Evolutionary conservation across 2,113 vertebrate genomes (phyloP), one percentile per base, ranked within the genome.

Genomic region (Perca schrenkii): DNA sequence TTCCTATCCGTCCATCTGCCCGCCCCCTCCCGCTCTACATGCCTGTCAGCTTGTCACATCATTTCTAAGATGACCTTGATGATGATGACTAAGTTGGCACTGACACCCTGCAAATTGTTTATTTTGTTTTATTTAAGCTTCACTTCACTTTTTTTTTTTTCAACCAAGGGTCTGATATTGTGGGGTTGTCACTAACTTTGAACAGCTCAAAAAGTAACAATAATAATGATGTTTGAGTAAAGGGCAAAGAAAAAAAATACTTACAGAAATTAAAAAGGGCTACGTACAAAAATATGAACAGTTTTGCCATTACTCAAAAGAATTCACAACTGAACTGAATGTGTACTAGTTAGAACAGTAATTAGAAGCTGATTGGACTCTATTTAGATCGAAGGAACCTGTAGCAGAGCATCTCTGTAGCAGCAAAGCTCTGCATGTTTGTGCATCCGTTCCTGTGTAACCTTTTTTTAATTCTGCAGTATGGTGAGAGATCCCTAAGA

Each of bases 1-100:
- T 4, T 70, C 65, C 80, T 25, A 34, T 74, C 43, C n/a, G 56
- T 65, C 79, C 75, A 75, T 58, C 80, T 67, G 77, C 66, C 69
- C 49, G 54, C 61, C 15, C 15, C 4, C 17, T 74, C 54, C 8
- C 4, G 56, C 61, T 67, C 62, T 46, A 10, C 77, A 28, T n/a
- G 54, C 31, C 31, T 22, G 36, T 77, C 75, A 70, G 67, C 56
- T 49, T 22, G 34, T 82, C 80, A 58, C 58, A 46, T 86, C 17
- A 7, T 28, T 63, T 73, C 43, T 21, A 4, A 14, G 56, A 71
- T 50, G 61, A 81, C 71, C 64, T 46, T 36, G 3, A 75, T 60
- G 61, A 47, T 56, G 70, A 21, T 17, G 6, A 22, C 58, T 16
- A 22, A 8, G 54, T 15, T 70, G 60, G 22, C 52, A 47, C 8